phyloP scores from a whole-genome alignment of 2,797 vertebrate species.

The Gymnocypris eckloni region DNA sequence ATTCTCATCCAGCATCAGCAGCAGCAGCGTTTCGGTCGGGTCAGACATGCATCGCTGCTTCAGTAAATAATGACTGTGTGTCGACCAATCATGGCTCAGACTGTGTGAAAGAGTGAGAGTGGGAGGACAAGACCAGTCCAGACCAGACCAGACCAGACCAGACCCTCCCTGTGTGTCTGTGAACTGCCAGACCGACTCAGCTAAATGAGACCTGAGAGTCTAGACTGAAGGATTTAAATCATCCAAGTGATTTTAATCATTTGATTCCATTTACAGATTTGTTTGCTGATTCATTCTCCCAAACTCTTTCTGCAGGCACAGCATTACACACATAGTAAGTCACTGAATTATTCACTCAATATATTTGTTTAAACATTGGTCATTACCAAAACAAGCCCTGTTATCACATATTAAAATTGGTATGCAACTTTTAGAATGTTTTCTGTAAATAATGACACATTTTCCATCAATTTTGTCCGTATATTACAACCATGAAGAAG shows the following conservation, averaged over 20 bases:
- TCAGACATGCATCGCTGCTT: slow-evolving; percentile 20
- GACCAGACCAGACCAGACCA: not conserved
- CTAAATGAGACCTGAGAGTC: not conserved
- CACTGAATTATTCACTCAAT: not conserved
- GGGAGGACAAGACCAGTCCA: not conserved
- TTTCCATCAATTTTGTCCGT: not conserved
- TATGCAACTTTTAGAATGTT: not conserved
- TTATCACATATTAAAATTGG: not conserved
- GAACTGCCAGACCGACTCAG: not conserved
- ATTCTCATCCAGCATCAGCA: slow-evolving; percentile 6
- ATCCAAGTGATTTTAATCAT: not conserved
- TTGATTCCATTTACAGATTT: not conserved
- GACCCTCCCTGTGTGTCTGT: not conserved
- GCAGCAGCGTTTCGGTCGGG: not conserved
- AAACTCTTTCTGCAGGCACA: not conserved
- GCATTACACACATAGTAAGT: not conserved
- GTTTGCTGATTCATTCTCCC: not conserved
- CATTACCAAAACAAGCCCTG: not conserved
- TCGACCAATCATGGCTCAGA: not conserved
- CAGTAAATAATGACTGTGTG: slow-evolving; percentile 25
- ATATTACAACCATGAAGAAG: not conserved
- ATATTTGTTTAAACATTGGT: not conserved
- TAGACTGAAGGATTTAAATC: not conserved
- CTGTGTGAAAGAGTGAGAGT: not conserved
- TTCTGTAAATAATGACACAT: not conserved